A percentile compares a stretch with the other conserved stretches of the same genome.
Conservation (phyloP, 2,113 vertebrate genomes). For the Coryphaenoides rupestris region DNA sequence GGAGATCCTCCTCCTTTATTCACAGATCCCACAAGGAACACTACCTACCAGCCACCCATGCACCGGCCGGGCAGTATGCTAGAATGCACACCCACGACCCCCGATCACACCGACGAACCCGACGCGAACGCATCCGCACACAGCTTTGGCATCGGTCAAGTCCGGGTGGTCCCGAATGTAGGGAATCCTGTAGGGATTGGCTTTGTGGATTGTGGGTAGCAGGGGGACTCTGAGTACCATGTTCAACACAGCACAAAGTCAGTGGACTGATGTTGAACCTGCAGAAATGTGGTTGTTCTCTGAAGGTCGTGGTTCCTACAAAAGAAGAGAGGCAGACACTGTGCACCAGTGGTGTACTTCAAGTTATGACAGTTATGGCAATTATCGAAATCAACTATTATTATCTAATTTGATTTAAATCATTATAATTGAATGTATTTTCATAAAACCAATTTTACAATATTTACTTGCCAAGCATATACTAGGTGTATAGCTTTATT, state of each 20-base stretch:
- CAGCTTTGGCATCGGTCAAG: fast-evolving
- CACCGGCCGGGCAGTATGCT: slow-evolving; percentile 69
- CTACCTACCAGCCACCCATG: slow-evolving; percentile 76
- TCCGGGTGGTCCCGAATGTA: not conserved
- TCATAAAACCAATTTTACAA: not conserved
- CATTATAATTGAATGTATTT: no score
- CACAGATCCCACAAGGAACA: slow-evolving; percentile 52
- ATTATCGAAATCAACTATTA: no score
- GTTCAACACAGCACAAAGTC: not conserved
- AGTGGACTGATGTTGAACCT: no score
- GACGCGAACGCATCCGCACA: not conserved
- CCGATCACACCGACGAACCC: no score
- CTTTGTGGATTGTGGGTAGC: slow-evolving; percentile 59
- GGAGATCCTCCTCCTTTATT: slow-evolving; percentile 64
- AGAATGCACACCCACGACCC: slow-evolving; percentile 20
- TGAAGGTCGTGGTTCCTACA: no score
- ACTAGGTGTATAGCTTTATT: not conserved
- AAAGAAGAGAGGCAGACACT: no score
- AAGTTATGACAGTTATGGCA: no score
- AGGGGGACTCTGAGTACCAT: slow-evolving; percentile 17
- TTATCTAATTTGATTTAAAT: no score
- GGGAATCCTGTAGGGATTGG: not conserved
- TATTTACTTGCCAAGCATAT: not conserved
- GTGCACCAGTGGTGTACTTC: no score
- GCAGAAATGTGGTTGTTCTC: no score